A percentile compares a stretch with the other conserved stretches of the same genome.
Conservation (phyloP, 1,140 invertebrate species). For the Philopotamus ludificatus region DNA sequence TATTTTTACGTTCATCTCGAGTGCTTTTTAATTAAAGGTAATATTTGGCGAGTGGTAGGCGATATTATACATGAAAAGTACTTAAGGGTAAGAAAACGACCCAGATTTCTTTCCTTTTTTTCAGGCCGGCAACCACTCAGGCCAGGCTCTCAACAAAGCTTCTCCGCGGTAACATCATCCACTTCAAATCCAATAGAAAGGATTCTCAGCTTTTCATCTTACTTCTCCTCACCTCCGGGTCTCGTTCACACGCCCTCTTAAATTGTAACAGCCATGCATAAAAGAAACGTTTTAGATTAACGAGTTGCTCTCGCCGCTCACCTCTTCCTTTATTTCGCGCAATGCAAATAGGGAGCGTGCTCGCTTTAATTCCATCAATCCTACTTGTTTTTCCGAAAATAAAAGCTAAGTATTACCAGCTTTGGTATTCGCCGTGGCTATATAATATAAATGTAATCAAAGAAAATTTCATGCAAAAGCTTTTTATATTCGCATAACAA, state of each 20-base stretch:
- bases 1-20: too few relatives aligned
- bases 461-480: too few relatives aligned
- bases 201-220: background rate
- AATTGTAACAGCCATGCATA: slow-evolving; percentile 9
- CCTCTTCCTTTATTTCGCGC: background rate
- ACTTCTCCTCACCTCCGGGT: background rate
- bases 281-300: slow-evolving; percentile 12
- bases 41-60: too few relatives aligned
- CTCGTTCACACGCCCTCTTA: background rate
- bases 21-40: too few relatives aligned
- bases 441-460: too few relatives aligned
- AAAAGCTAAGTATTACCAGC: too few relatives aligned
- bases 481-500: too few relatives aligned
- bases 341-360: background rate
- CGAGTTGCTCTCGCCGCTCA: background rate
- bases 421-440: too few relatives aligned
- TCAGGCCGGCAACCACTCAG: background rate
- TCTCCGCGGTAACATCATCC: slow-evolving; percentile 1
- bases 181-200: slow-evolving; percentile 3
- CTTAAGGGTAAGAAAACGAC: background rate
- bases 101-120: background rate
- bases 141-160: background rate
- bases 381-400: too few relatives aligned
- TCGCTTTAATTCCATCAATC: background rate
- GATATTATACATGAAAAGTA: too few relatives aligned